phyloP scores from a whole-genome alignment of 1,140 invertebrate genomes.

The Ephestia elutella region DNA sequence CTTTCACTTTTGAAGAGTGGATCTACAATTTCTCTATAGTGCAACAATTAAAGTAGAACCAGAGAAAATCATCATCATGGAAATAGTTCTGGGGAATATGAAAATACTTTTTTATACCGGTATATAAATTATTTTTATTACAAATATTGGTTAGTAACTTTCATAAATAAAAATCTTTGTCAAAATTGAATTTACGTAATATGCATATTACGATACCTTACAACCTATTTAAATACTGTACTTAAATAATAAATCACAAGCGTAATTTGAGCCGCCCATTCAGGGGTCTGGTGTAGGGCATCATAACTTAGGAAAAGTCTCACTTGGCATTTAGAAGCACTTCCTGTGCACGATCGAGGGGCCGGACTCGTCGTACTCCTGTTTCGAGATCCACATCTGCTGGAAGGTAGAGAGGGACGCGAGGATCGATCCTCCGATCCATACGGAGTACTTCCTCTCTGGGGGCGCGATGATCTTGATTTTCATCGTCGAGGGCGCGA shows the following conservation, averaged over 20 bases:
- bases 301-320: conserved; percentile 62
- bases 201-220: conserved; percentile 73
- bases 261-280: conserved; percentile 64
- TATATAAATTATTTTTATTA: conserved; percentile 69
- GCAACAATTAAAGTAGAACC: not conserved
- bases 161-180: conserved; percentile 71
- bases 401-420: conserved; percentile 93
- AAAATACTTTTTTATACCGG: conserved; percentile 61
- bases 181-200: conserved; percentile 65
- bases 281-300: conserved; percentile 59
- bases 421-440: conserved; percentile 90
- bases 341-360: conserved; percentile 88
- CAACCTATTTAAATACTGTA: conserved; percentile 69
- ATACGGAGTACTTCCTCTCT: conserved; percentile 90
- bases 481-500: conserved; percentile 92
- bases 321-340: conserved; percentile 83
- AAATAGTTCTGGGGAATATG: conserved; percentile 19
- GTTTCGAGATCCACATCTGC: conserved; percentile 93
- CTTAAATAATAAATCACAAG: conserved; percentile 70
- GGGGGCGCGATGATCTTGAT: conserved; percentile 95
- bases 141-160: conserved; percentile 65
- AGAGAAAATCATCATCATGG: not conserved
- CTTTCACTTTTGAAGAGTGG: conserved; percentile 7
- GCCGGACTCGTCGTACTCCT: conserved; percentile 92
- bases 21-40: not conserved